Evolutionary conservation across 2,797 vertebrate genomes (phyloP), one percentile per base, ranked within the genome.

Genomic region (Nasua narica): DNA sequence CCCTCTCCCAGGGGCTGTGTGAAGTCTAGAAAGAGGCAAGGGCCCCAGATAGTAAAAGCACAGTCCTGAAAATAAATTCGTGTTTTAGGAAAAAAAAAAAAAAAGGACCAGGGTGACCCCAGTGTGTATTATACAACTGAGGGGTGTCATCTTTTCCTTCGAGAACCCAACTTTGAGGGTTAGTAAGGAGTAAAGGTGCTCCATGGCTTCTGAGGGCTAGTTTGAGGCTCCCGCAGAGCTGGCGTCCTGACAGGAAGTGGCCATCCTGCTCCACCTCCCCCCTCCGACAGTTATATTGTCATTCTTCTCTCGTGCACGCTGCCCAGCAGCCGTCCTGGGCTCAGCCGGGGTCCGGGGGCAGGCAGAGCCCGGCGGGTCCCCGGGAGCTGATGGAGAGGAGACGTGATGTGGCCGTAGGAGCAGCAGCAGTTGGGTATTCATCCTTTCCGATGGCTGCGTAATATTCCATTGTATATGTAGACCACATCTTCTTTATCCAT

Each of bases 221-320:
- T 3, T 12, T 18, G 29, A 40, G 7, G 12, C 7, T n/a, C 56
- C 23, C 27, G 8, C 19, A 4, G 32, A n/a, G 43, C 5, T 2
- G 0, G 3, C 3, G 67, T 40, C 43, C 29, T 14, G 6, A 9
- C 3, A 11, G 60, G 25, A 76, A 15, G 60, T 1, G 7, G 16
- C 14, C 25, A 1, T 27, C 50, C 13, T 1, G 27, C 25, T 6
- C 27, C 14, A 37, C 35, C 48, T 25, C 50, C 27, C 27, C 8
- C 18, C 3, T 62, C 18, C 32, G 40, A 32, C 5, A 4, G 0
- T 21, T 65, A 11, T 4, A 12, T 2, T 19, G 0, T 43, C 56
- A 1, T 27, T 40, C 40, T 2, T 16, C 10, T 58, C 5, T 56
- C 56, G 48, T 2, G 10, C 11, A 0, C 9, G 7, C 7, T 10